These are phyloP conservation scores for Salpingus planirostris DNA, from an alignment of 2,888 invertebrate species.

Conservation along the genomic window DNA sequence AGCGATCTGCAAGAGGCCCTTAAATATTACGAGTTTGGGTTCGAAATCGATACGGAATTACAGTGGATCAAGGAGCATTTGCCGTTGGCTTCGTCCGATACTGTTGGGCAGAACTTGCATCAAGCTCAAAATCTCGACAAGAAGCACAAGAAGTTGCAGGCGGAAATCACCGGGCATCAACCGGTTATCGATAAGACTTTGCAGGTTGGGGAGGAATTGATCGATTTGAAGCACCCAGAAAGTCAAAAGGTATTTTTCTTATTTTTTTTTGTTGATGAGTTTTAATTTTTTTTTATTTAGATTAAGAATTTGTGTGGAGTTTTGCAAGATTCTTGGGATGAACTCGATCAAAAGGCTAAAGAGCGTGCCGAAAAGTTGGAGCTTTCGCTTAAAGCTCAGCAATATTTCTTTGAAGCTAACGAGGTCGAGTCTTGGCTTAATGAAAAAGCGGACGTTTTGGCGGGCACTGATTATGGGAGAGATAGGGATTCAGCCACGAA, in stretches of 20 bases:
- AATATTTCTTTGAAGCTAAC: conserved; percentile 83
- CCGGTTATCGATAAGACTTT: conserved; percentile 77
- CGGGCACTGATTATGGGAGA: conserved; percentile 78
- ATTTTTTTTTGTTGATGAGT: conserved; percentile 2
- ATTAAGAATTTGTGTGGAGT: conserved; percentile 67
- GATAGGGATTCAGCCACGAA: conserved; percentile 88
- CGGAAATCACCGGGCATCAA: conserved; percentile 80
- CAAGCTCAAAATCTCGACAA: conserved; percentile 88
- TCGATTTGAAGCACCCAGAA: conserved; percentile 73
- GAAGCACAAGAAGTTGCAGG: conserved; percentile 88
- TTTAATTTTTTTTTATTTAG: too few species aligned
- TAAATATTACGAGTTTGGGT: conserved; percentile 84
- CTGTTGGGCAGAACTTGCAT: conserved; percentile 75
- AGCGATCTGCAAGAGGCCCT: conserved; percentile 76
- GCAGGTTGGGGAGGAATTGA: conserved; percentile 65
- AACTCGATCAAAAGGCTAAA: conserved; percentile 60
- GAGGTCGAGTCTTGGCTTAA: conserved; percentile 91
- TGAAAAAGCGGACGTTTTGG: conserved; percentile 74
- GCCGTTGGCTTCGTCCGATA: conserved; percentile 67
- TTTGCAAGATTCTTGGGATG: conserved; percentile 64
- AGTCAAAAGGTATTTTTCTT: conserved; percentile 65
- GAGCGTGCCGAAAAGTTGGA: conserved; percentile 72
- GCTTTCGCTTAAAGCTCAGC: conserved; percentile 79
- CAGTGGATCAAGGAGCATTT: conserved; percentile 92
- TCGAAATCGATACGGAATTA: conserved; percentile 85